Percentiles rank a stretch among this genome's conserved stretches.
Conservation (phyloP, 2,888 invertebrate genomes). For the Diplazon laetatorius region DNA sequence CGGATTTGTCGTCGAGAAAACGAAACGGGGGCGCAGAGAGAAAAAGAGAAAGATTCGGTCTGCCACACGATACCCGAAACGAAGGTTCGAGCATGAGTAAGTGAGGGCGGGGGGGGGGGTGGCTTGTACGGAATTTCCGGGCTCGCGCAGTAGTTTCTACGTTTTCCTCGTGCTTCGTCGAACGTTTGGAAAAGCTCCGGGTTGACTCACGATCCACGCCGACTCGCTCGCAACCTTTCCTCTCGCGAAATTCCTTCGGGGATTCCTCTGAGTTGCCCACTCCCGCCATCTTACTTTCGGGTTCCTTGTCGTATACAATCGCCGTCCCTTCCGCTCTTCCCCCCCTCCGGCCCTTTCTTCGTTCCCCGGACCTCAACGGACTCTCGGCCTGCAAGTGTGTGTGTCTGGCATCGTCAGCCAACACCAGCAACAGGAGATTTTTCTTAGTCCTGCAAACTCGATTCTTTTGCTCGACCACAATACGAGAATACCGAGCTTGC, state of each 20-base stretch:
- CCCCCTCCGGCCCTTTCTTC: too few species aligned
- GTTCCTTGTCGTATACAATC: not conserved
- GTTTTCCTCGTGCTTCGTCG: slow-evolving; percentile 60
- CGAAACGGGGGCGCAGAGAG: slow-evolving; percentile 30
- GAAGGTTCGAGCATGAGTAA: slow-evolving; percentile 9
- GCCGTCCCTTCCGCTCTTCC: not conserved
- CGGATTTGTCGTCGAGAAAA: slow-evolving; percentile 53
- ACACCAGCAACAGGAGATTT: slow-evolving; percentile 60
- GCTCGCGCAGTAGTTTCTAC: slow-evolving; percentile 55
- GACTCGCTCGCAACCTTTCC: slow-evolving; percentile 13
- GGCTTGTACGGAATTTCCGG: slow-evolving; percentile 52
- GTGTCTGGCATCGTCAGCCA: slow-evolving; percentile 31
- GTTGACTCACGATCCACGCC: slow-evolving; percentile 59
- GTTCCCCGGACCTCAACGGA: too few species aligned
- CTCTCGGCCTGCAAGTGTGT: too few species aligned
- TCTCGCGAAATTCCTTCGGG: slow-evolving; percentile 47
- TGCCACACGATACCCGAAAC: slow-evolving; percentile 38
- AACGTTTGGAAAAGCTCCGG: slow-evolving; percentile 43
- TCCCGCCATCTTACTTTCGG: slow-evolving; percentile 34
- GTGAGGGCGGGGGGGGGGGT: slow-evolving; percentile 2
- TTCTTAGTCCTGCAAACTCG: slow-evolving; percentile 22
- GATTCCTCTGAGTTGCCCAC: slow-evolving; percentile 57
- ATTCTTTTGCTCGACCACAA: slow-evolving; percentile 26
- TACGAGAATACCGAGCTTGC: slow-evolving; percentile 6
- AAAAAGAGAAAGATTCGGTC: slow-evolving; percentile 35